Base-by-base conservation (phyloP, 2,113 vertebrate species). In the Leucosticte australis region DNA sequence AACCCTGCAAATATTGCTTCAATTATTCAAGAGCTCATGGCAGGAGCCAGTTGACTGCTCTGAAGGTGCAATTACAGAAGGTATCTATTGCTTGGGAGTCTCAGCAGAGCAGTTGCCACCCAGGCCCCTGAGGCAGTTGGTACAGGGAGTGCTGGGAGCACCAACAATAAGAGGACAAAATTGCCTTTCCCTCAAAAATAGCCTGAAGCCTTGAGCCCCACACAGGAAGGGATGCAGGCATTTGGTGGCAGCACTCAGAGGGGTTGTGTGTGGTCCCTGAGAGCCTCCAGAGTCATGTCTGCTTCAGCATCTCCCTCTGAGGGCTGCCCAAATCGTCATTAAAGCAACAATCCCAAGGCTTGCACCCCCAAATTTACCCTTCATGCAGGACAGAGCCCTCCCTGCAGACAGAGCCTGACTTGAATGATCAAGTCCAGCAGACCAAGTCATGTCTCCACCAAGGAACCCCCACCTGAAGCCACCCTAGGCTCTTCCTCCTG, bases 1-100 rank as follows among this genome's bases (percentile, higher is more conserved):
- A 95, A 95, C 28, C 91, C 82, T 39, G 9, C 96, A 95, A 96
- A 96, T 85, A 94, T 67, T 64, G 80, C 95, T 93, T 97, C 94
- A 97, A 91, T 97, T 97, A 97, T 95, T 97, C 92, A 97, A 63
- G 44, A 91, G 77, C 92, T 71, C 55, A 0, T 94, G 2, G 37
- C 60, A 69, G 81, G 86, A 87, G 64, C 65, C 80, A 73, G 89
- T 69, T 30, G 19, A 42, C 87, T 30, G 73, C 91, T 90, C 87
- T 31, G 2, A 82, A 95, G 92, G 80, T 92, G 83, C 71, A 62
- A 71, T 94, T 94, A 86, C 13, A 77, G 93, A 49, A 90, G 87
- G 88, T 35, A 68, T 89, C 90, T n/a, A 57, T 95, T 90, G 82
- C 84, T 50, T 11, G 1, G 44, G 83, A 75, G 33, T 42, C 81